These are phyloP conservation scores for Dunckerocampus dactyliophorus DNA, from an alignment of 2,113 vertebrate genomes.

Conservation along the genomic window DNA sequence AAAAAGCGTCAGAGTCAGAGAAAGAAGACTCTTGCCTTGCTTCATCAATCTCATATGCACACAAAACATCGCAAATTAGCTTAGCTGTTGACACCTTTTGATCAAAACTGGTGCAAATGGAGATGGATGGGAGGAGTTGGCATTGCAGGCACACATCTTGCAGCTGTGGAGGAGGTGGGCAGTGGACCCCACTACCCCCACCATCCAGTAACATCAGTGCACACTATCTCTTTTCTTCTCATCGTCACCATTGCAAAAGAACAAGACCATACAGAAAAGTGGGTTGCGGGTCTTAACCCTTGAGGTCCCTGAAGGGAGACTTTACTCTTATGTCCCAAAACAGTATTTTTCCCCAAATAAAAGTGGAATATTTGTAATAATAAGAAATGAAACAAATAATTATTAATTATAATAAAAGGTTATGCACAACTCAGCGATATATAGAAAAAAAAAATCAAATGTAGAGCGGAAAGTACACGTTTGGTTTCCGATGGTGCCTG, in stretches of 20 bases:
- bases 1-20: neutral
- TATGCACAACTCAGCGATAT: too few relatives aligned
- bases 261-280: too few relatives aligned
- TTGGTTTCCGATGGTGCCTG: too few relatives aligned
- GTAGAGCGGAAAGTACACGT: too few relatives aligned
- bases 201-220: slow-evolving; percentile 23
- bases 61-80: slow-evolving; percentile 6
- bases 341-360: too few relatives aligned
- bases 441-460: too few relatives aligned
- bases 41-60: slow-evolving; percentile 27
- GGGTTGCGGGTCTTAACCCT: too few relatives aligned
- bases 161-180: slow-evolving; percentile 58
- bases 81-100: slow-evolving; percentile 23
- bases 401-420: too few relatives aligned
- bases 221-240: slow-evolving; percentile 48
- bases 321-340: too few relatives aligned
- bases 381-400: too few relatives aligned
- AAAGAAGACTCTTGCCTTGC: neutral
- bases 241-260: slow-evolving; percentile 9
- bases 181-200: neutral
- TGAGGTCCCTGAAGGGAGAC: too few relatives aligned
- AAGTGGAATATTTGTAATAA: too few relatives aligned
- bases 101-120: slow-evolving; percentile 19
- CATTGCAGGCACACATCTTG: slow-evolving; percentile 64
- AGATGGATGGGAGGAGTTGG: slow-evolving; percentile 54